These are phyloP conservation scores for Ceramica pisi DNA, from an alignment of 2,888 invertebrate species.

Conservation along the genomic window DNA sequence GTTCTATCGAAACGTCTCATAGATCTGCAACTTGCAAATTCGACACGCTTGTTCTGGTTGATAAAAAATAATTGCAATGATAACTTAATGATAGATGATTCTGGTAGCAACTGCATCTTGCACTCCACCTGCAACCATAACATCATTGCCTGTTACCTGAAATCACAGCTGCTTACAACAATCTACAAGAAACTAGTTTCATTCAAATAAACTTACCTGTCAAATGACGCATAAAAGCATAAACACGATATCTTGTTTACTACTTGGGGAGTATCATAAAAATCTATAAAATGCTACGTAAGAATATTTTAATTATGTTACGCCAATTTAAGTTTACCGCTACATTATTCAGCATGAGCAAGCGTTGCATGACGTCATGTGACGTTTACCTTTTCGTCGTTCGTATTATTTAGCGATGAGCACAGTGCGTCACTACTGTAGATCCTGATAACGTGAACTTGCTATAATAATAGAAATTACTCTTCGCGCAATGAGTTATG, in stretches of 20 bases:
- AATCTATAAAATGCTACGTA: constrained; percentile 11
- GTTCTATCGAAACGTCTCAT: not conserved
- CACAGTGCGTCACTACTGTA: constrained; percentile 41
- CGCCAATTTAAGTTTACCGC: constrained; percentile 76
- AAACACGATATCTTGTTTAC: constrained; percentile 5
- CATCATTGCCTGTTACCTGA: no score
- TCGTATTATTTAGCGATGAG: constrained; percentile 31
- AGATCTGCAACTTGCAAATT: not conserved
- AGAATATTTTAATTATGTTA: constrained; percentile 23
- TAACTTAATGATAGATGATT: not conserved
- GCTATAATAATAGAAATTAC: constrained; percentile 7
- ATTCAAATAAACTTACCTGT: not conserved
- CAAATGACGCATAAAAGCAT: not conserved
- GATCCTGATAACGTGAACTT: constrained; percentile 3
- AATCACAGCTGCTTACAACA: not conserved
- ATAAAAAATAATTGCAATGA: not conserved
- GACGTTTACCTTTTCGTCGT: constrained; percentile 61
- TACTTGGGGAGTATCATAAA: constrained; percentile 16
- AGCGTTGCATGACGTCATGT: constrained; percentile 80
- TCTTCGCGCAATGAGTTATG: constrained; percentile 54
- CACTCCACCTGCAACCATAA: not conserved
- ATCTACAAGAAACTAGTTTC: not conserved
- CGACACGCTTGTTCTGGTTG: not conserved
- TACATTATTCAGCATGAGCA: constrained; percentile 56
- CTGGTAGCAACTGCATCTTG: not conserved